Percentiles rank a stretch among this genome's conserved stretches.
phyloP scores from a whole-genome alignment of 2,888 invertebrate genomes.

The Aphodius granarius region DNA sequence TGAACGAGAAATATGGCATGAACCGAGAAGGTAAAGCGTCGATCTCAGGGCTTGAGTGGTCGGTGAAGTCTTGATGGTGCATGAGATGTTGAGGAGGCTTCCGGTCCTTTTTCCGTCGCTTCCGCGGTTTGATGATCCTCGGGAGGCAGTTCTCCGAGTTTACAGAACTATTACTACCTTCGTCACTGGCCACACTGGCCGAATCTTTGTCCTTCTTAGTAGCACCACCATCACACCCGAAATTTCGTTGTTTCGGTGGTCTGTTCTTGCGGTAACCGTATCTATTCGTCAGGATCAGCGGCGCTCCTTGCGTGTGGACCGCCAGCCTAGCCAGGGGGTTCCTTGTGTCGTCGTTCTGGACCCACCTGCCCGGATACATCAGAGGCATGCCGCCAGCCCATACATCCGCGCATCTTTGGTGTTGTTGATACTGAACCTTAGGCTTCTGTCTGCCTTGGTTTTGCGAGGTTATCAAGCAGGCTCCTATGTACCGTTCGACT shows the following conservation, averaged over 20 bases:
- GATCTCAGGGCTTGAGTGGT: constrained; percentile 47
- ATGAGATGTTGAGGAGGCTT: constrained; percentile 64
- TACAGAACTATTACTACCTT: constrained; percentile 63
- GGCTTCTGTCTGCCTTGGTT: constrained; percentile 32
- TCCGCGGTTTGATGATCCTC: constrained; percentile 85
- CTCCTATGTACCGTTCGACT: constrained; percentile 67
- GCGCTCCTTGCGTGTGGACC: constrained; percentile 82
- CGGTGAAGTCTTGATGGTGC: constrained; percentile 44
- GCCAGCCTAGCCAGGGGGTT: constrained; percentile 73
- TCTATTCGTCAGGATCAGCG: constrained; percentile 74
- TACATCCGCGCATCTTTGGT: constrained; percentile 59
- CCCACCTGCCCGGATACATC: constrained; percentile 65
- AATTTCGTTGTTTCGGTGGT: constrained; percentile 32
- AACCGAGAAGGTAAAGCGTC: constrained; percentile 24
- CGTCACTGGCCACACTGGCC: constrained; percentile 75
- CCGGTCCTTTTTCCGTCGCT: constrained; percentile 86
- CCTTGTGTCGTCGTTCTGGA: constrained; percentile 16
- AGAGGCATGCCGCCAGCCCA: constrained; percentile 79
- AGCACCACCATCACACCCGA: constrained; percentile 26
- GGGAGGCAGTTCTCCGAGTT: constrained; percentile 68
- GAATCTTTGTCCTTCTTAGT: constrained; percentile 55
- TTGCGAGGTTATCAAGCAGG: constrained; percentile 60
- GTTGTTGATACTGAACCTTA: constrained; percentile 38
- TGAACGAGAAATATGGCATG: constrained; percentile 22
- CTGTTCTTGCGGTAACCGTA: constrained; percentile 54